phyloP scores from a whole-genome alignment of 2,888 invertebrate species.

The Macroteleia sp. region DNA sequence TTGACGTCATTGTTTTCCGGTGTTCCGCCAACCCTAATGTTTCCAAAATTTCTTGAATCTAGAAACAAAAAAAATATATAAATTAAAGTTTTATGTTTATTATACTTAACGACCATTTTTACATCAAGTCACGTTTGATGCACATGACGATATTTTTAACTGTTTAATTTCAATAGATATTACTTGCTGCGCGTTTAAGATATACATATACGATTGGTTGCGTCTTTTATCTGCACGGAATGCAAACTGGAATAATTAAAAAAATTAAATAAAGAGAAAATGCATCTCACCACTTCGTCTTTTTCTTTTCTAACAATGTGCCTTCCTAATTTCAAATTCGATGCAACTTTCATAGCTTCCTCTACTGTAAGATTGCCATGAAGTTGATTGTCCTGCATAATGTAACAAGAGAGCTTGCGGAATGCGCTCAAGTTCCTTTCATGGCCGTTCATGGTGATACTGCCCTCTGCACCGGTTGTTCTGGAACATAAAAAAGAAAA shows the following conservation, averaged over 20 bases:
- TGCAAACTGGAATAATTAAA: too few species aligned
- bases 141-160: too few species aligned
- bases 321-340: constrained; percentile 93
- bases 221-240: constrained; percentile 4
- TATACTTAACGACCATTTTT: too few species aligned
- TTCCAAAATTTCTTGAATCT: constrained; percentile 96
- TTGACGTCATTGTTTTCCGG: constrained; percentile 94
- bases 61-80: constrained; percentile 56
- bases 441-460: constrained; percentile 93
- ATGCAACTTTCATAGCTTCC: constrained; percentile 97
- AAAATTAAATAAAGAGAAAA: too few species aligned
- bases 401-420: constrained; percentile 96
- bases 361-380: constrained; percentile 96
- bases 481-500: constrained; percentile 85
- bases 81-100: too few species aligned
- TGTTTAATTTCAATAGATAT: too few species aligned
- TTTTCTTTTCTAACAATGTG: constrained; percentile 89
- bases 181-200: too few species aligned
- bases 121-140: too few species aligned
- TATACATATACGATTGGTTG: too few species aligned
- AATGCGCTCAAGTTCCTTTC: constrained; percentile 93
- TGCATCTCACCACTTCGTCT: constrained; percentile 90
- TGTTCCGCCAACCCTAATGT: constrained; percentile 94
- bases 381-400: constrained; percentile 97
- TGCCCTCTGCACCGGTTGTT: constrained; percentile 91